Base-by-base conservation (phyloP, 1,140 invertebrate genomes). In the Riptortus pedestris region DNA sequence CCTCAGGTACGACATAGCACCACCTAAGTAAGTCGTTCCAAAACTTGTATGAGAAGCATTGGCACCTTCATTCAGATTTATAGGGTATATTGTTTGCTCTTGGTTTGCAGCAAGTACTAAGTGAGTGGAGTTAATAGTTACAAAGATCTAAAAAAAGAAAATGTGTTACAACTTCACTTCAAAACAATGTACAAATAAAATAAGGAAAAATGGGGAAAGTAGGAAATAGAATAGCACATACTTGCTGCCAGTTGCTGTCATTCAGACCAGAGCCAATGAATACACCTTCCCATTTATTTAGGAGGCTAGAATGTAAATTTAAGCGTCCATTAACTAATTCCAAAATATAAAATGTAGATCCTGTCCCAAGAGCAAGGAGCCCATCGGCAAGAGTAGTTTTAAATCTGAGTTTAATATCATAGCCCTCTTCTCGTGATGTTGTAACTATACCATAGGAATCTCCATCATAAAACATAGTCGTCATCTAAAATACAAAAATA, bases 231-330 rank as follows among this genome's bases (percentile, higher is more conserved):
- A 51, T 51, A 66, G 45, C 29, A 62, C 69, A 66, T 66, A 85
- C 87, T 71, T 88, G 87, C 70, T 93, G 90, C 91, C 91, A 94
- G 33, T 83, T 81, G 62, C 87, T 88, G 71, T 93, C 84, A 71
- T 93, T 93, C 12, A 93, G 76, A 67, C 83, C 82, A 20, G 84
- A 84, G 0, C 87, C 90, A 65, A 91, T 86, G 70, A 89, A 91
- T 2, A 92, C 88, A 0, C 90, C 91, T 70, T 90, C 86, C 87
- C 87, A 91, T 75, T 89, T 91, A 72, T 92, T 93, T 3, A 93
- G 73, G 33, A 93, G 73, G 67, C 87, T 90, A 0, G 90, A 90
- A 68, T 90, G 88, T 27, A 93, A 75, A 75, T 93, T 93, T 4
- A 94, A 76, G 33, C 86, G 79, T 14, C 91, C 91, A 68, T 86